Evolutionary conservation across 2,113 vertebrate species (phyloP).

Genomic region (Thomomys bottae): DNA sequence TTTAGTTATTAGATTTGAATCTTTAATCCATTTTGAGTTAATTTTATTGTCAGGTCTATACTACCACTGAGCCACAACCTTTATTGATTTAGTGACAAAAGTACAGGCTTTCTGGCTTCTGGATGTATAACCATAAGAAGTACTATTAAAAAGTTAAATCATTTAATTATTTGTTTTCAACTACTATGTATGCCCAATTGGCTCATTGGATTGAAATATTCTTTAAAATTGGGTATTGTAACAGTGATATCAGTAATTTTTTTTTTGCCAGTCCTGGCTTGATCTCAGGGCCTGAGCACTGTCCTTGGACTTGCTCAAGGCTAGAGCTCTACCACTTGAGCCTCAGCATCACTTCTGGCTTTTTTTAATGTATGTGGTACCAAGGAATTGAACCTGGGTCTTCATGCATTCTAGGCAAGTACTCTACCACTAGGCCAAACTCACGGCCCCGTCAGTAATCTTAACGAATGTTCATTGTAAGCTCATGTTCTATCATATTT

Average conservation of each 20-base stretch:
- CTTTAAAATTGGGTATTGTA: constrained; percentile 4
- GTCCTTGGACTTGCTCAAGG: no score
- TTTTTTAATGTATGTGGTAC: no score
- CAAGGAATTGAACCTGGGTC: no score
- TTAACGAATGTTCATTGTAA: constrained; percentile 32
- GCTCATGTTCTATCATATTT: constrained; percentile 18
- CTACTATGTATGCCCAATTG: not conserved
- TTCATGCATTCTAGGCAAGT: no score
- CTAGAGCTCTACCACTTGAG: no score
- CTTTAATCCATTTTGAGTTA: not conserved
- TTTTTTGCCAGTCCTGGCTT: no score
- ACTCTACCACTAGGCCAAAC: no score
- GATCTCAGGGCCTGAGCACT: no score
- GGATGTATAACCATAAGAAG: not conserved
- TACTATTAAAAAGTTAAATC: not conserved
- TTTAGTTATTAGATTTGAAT: not conserved
- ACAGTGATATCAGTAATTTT: not conserved
- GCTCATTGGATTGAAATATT: constrained; percentile 25
- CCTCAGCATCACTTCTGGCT: no score
- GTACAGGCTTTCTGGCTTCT: not conserved
- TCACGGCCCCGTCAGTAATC: no score
- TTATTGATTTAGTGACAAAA: constrained; percentile 1
- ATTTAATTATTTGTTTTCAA: constrained; percentile 44
- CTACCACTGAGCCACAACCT: no score
- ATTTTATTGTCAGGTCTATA: no score